These are phyloP conservation scores for Abrostola triplasia DNA, from an alignment of 2,888 invertebrate species.

Conservation along the genomic window DNA sequence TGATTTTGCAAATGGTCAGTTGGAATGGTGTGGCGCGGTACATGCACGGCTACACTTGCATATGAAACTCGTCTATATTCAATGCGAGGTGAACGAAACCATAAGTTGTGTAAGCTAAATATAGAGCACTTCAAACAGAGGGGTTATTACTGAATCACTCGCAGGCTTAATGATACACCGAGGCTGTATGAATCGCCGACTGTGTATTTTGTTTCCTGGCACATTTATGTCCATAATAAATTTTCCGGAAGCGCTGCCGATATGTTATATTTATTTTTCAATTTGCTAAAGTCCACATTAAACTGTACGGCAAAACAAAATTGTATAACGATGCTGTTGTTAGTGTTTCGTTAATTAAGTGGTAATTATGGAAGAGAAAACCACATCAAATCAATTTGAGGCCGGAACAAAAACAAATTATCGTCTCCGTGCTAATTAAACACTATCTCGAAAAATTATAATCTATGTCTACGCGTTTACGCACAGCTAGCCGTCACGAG, in stretches of 20 bases:
- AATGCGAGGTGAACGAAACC: slow-evolving; percentile 78
- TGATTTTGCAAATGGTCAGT: slow-evolving; percentile 61
- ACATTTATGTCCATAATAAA: slow-evolving; percentile 33
- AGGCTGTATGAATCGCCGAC: slow-evolving; percentile 36
- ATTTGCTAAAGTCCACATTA: background rate
- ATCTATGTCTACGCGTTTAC: background rate
- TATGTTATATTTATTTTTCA: slow-evolving; percentile 7
- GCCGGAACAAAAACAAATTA: slow-evolving; percentile 18
- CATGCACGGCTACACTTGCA: slow-evolving; percentile 57
- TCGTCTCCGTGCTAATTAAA: slow-evolving; percentile 6
- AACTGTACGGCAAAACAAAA: slow-evolving; percentile 9
- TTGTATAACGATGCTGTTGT: background rate
- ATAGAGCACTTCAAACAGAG: slow-evolving; percentile 72
- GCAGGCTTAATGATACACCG: slow-evolving; percentile 60
- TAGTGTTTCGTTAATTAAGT: slow-evolving; percentile 15
- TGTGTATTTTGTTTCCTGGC: slow-evolving; percentile 51
- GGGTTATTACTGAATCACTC: slow-evolving; percentile 71
- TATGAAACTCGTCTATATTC: slow-evolving; percentile 62
- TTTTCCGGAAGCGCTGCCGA: slow-evolving; percentile 13
- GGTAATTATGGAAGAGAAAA: slow-evolving; percentile 44
- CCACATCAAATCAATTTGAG: slow-evolving; percentile 33
- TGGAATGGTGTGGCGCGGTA: slow-evolving; percentile 25
- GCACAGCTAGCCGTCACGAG: background rate
- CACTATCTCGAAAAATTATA: slow-evolving; percentile 5
- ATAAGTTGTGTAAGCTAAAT: slow-evolving; percentile 78